phyloP scores from a whole-genome alignment of 2,888 invertebrate genomes.

The Orgyia antiqua region DNA sequence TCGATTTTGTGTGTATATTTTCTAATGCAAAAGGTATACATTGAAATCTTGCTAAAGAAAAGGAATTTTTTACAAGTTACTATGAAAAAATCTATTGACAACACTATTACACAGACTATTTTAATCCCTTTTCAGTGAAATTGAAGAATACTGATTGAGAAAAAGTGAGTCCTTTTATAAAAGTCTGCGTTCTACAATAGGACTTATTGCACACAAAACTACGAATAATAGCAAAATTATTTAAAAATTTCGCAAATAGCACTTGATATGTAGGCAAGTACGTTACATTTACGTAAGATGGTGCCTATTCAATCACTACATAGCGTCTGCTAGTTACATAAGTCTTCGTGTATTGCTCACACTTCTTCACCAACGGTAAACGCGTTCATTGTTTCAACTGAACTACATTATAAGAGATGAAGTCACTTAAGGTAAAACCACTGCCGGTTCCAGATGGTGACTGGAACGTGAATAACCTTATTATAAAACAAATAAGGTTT shows the following conservation, averaged over 20 bases:
- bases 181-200: no score
- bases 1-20: no score
- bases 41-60: no score
- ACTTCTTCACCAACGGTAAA: conserved; percentile 34
- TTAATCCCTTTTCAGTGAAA: no score
- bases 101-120: no score
- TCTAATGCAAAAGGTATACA: no score
- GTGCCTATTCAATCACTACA: conserved; percentile 63
- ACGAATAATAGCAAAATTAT: conserved; percentile 21
- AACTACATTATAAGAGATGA: conserved; percentile 30
- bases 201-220: no score
- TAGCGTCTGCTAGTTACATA: conserved; percentile 59
- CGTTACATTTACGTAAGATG: conserved; percentile 68
- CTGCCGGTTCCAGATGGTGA: conserved; percentile 18
- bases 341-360: conserved; percentile 39
- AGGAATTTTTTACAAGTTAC: no score
- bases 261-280: conserved; percentile 55
- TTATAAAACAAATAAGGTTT: neutral
- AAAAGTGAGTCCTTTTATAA: no score
- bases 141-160: no score
- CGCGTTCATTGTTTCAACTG: conserved; percentile 34
- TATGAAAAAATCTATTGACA: no score
- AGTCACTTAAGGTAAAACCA: conserved; percentile 38
- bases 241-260: conserved; percentile 46
- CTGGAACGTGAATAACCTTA: conserved; percentile 18